Evolutionary conservation across 2,888 invertebrate species (phyloP), one percentile per base, ranked within the genome.

Genomic region (Allolobophora icterica): DNA sequence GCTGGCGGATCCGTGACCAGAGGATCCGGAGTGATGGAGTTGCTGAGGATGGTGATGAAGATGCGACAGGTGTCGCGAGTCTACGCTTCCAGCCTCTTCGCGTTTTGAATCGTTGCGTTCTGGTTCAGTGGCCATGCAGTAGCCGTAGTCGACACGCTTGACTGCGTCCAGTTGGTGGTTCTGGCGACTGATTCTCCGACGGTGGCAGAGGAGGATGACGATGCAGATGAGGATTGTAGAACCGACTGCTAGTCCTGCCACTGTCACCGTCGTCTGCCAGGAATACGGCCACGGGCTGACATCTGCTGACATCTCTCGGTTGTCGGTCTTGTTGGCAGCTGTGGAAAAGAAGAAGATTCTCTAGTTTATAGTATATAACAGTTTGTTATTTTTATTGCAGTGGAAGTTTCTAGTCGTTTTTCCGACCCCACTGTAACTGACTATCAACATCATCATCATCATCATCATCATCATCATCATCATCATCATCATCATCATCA

Each of bases 201-300:
- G 87, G 34, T 87, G 87, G 35, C 87, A 87, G 87, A 87, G 1
- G 87, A 87, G 87, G 15, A 87, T 38, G 33, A 87, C 34, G 34
- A 87, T 17, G 87, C 87, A 87, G 87, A 87, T 17, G 33, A 87
- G 1, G 38, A 87, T 34, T 24, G 87, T 87, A 0, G 0, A 4
- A 35, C 87, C 87, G 87, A 87, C 87, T 34, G 87, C 4, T 19
- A 38, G 34, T 87, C 87, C 87, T 38, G 87, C 35, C 87, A 87
- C 87, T 38, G 87, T 35, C 35, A 35, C 87, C 21, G 38, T 87
- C 15, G 87, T 87, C 87, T 87, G 87, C 87, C 87, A 87, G n/a
- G 87, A 24, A 24, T 35, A 87, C 19, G 38, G 38, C 87, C 71
- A 71, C 8, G 11, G 30, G n/a, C 71, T 71, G 71, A 71, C 71